Conservation (phyloP, 1,140 invertebrate species). For the Hetaerina americana region DNA sequence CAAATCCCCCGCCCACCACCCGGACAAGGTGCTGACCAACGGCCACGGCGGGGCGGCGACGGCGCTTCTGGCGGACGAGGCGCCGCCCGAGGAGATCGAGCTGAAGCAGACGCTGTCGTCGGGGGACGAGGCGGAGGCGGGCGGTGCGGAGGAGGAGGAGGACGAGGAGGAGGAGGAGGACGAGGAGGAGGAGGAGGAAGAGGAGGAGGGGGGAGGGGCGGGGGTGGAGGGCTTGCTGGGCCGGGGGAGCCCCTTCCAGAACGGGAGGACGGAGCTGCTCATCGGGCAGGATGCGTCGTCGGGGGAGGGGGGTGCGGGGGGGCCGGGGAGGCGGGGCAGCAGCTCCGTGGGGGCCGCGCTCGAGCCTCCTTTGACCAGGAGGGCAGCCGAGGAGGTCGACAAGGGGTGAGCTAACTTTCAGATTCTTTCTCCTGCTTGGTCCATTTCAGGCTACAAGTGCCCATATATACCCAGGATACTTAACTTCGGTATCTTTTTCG, state of each 20-base stretch:
- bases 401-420: conserved; percentile 14
- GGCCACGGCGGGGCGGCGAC: conserved; percentile 15
- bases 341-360: conserved; percentile 11
- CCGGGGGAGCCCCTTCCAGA: conserved; percentile 40
- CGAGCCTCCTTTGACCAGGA: conserved; percentile 15
- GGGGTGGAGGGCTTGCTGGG: conserved; percentile 18
- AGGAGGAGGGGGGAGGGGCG: conserved; percentile 22
- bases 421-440: too few species aligned
- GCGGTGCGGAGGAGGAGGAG: conserved; percentile 6
- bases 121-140: conserved; percentile 16
- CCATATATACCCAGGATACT: too few species aligned
- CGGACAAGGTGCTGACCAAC: conserved; percentile 9
- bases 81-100: conserved; percentile 22
- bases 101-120: conserved; percentile 21
- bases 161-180: neutral
- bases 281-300: conserved; percentile 30
- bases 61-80: too few species aligned
- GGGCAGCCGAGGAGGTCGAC: neutral
- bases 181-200: conserved; percentile 11
- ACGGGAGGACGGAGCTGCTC: conserved; percentile 59
- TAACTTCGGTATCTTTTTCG: too few species aligned
- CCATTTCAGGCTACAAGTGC: too few species aligned
- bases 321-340: neutral
- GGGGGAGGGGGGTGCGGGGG: neutral
- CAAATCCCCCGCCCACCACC: neutral